Base-by-base conservation (phyloP, 1,140 invertebrate genomes). In the Drosophila bifasciata region DNA sequence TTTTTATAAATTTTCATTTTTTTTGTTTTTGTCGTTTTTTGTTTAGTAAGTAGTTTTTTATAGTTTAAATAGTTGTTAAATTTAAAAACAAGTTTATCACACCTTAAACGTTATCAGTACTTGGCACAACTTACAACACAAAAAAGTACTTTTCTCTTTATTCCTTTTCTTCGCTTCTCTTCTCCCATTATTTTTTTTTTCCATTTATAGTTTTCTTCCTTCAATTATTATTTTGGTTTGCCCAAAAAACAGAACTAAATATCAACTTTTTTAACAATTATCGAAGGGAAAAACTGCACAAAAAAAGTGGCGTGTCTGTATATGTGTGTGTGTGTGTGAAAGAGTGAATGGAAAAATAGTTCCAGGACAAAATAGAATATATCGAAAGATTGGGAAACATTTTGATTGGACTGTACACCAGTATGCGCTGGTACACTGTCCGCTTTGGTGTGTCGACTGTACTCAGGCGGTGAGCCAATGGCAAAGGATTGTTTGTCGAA, bases 41-140 rank as follows among this genome's bases (percentile, higher is more conserved):
- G n/a, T 84, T 73, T 77, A 70, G 81, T 85, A 73, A 79, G 67
- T 85, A 79, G 67, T 76, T 85, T 84, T 86, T 77, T 68, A 85
- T 85, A 85, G 81, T 86, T 85, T 86, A 86, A 89, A 89, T 79
- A 89, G 77, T 79, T 85, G 78, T 85, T 85, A 71, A 90, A 81
- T 86, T 85, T 85, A 86, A 90, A 86, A 89, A 85, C 79, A 80
- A 90, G 70, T 80, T 85, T 85, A 88, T 85, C 83, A 85, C 89
- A 90, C 79, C 84, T 90, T 90, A 89, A 90, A 85, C 79, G 89
- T 90, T 83, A 89, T 90, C 89, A 90, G 89, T 90, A 90, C 88
- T 90, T 90, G 88, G 88, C 88, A 90, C 83, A 84, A 85, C 83
- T 90, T 81, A 90, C 81, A 88, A 90, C 88, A 90, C 69, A 89